Conservation (phyloP, 2,888 invertebrate genomes). For the Linnaemya vulpina region DNA sequence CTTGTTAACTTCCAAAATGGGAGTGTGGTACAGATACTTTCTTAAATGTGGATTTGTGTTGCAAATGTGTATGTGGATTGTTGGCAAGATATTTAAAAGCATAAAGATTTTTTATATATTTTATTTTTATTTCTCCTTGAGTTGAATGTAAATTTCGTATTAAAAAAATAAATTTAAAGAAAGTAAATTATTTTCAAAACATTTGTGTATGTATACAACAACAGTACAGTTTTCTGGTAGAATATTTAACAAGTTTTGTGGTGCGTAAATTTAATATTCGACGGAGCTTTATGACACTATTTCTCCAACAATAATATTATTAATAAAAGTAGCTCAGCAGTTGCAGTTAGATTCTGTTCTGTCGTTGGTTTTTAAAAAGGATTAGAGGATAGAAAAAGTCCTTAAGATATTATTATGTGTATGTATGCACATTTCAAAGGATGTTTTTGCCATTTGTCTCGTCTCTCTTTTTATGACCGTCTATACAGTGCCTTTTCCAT, state of each 20-base stretch:
- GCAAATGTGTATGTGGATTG: neutral
- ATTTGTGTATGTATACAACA: neutral
- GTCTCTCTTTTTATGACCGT: constrained; percentile 15
- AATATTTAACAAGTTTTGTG: constrained; percentile 50
- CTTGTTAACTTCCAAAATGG: constrained; percentile 50
- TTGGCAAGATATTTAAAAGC: constrained; percentile 27
- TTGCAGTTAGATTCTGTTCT: neutral
- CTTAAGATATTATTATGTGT: constrained; percentile 17
- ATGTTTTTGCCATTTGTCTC: constrained; percentile 39
- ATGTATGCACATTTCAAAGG: constrained; percentile 8
- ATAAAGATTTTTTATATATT: neutral
- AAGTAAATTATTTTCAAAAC: constrained; percentile 18
- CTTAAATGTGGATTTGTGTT: constrained; percentile 5
- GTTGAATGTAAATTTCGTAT: constrained; percentile 20
- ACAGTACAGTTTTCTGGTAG: neutral
- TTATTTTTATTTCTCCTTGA: constrained; percentile 23
- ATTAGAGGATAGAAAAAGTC: constrained; percentile 36
- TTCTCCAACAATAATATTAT: constrained; percentile 30
- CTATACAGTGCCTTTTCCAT: neutral
- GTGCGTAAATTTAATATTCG: constrained; percentile 59
- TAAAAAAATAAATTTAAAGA: constrained; percentile 23
- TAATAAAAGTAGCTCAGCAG: neutral
- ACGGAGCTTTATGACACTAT: constrained; percentile 60
- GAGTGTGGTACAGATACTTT: constrained; percentile 13
- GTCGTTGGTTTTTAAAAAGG: constrained; percentile 34